A percentile compares a stretch with the other conserved stretches of the same genome.
Conservation (phyloP, 1,140 invertebrate species). For the Archivesica marissinica region DNA sequence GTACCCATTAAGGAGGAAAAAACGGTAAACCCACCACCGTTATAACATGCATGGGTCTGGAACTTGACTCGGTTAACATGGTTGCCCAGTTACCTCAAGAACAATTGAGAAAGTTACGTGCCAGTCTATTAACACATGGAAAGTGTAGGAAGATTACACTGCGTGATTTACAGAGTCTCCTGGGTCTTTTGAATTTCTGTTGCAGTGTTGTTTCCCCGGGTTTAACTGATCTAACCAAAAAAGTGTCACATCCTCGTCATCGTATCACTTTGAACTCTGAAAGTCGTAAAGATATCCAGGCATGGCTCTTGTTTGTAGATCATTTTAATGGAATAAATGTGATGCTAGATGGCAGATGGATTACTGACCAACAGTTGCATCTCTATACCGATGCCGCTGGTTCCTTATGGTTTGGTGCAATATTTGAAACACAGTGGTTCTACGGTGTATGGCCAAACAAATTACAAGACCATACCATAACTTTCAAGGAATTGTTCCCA, state of each 20-base stretch:
- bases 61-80: constrained; percentile 60
- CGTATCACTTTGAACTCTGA: constrained; percentile 37
- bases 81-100: constrained; percentile 45
- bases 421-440: constrained; percentile 52
- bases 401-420: constrained; percentile 37
- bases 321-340: constrained; percentile 37
- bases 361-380: constrained; percentile 23
- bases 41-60: constrained; percentile 38
- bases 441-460: constrained; percentile 27
- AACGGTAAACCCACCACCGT: not conserved
- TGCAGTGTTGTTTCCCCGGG: constrained; percentile 49
- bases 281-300: constrained; percentile 6
- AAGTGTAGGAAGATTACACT: constrained; percentile 17
- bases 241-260: constrained; percentile 48
- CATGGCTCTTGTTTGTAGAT: constrained; percentile 47
- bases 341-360: constrained; percentile 29
- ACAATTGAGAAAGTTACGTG: constrained; percentile 22
- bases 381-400: constrained; percentile 59
- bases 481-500: constrained; percentile 57
- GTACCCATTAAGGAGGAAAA: constrained; percentile 10
- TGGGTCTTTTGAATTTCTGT: constrained; percentile 60
- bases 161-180: constrained; percentile 52
- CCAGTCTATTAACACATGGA: too few relatives aligned
- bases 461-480: not conserved
- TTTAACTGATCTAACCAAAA: constrained; percentile 47